phyloP scores from a whole-genome alignment of 2,797 vertebrate species.

The Lerista edwardsae region DNA sequence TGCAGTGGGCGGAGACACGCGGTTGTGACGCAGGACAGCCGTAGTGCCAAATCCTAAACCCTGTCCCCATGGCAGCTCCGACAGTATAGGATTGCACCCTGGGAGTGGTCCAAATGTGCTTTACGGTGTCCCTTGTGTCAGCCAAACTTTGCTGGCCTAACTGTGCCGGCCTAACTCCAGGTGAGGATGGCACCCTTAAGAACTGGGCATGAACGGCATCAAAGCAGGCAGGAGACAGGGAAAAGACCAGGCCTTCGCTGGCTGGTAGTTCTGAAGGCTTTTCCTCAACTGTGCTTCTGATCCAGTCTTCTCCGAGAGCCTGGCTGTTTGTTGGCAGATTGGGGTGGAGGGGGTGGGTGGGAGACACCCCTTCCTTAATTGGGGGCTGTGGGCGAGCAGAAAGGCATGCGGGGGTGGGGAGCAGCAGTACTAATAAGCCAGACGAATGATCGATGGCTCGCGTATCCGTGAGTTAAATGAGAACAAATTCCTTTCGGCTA shows the following conservation, averaged over 20 bases:
- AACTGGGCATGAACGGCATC: not conserved
- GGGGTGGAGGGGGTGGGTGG: not conserved
- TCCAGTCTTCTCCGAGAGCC: too few species aligned
- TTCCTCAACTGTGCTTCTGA: not conserved
- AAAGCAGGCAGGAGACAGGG: not conserved
- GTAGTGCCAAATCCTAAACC: too few species aligned
- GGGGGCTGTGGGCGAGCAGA: not conserved
- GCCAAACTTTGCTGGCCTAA: too few species aligned
- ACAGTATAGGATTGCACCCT: too few species aligned
- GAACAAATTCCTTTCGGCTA: slow-evolving; percentile 81
- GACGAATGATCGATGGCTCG: slow-evolving; percentile 78
- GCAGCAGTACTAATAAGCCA: slow-evolving; percentile 37
- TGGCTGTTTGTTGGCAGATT: not conserved
- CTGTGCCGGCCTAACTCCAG: too few species aligned
- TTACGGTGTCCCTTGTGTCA: too few species aligned
- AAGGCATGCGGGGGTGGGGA: not conserved
- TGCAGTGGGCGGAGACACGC: too few species aligned
- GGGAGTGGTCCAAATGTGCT: too few species aligned
- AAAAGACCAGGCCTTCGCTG: not conserved
- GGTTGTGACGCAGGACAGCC: too few species aligned
- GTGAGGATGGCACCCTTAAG: too few species aligned
- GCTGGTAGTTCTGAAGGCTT: not conserved
- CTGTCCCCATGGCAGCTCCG: too few species aligned
- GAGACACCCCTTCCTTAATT: not conserved
- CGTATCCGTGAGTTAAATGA: slow-evolving; percentile 77